Evolutionary conservation across 1,140 invertebrate species (phyloP).

Genomic region (Pomacea maculata): DNA sequence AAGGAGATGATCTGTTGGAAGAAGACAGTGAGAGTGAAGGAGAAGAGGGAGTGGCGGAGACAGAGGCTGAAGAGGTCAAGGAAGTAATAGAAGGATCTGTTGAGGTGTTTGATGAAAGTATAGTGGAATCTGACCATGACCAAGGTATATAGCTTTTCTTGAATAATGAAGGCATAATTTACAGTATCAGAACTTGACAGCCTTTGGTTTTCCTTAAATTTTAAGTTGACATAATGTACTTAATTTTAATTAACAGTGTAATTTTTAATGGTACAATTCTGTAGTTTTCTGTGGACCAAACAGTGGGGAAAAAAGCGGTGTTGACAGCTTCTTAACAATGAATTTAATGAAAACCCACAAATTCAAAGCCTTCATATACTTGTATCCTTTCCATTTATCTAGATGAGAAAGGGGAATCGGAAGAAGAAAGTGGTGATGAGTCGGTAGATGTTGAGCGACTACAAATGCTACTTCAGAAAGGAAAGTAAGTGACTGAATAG

Average conservation of each 20-base stretch:
- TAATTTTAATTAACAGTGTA: too few relatives aligned
- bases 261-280: neutral
- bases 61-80: neutral
- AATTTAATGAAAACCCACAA: neutral
- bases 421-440: slow-evolving; percentile 11
- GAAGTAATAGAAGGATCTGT: neutral
- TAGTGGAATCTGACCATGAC: neutral
- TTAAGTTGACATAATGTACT: neutral
- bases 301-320: neutral
- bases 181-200: neutral
- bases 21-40: neutral
- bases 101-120: slow-evolving; percentile 14
- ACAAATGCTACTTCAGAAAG: neutral
- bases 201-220: neutral
- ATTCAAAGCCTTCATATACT: neutral
- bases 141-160: too few relatives aligned
- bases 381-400: neutral
- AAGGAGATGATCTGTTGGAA: neutral
- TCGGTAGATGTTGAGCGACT: neutral
- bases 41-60: neutral
- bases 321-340: neutral
- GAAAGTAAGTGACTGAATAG: slow-evolving; percentile 12
- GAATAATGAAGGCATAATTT: too few relatives aligned
- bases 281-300: too few relatives aligned
- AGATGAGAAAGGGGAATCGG: neutral